Percentiles rank a stretch among this genome's conserved stretches.
Conservation (phyloP, 1,140 invertebrate species). For the Prorops nasuta region DNA sequence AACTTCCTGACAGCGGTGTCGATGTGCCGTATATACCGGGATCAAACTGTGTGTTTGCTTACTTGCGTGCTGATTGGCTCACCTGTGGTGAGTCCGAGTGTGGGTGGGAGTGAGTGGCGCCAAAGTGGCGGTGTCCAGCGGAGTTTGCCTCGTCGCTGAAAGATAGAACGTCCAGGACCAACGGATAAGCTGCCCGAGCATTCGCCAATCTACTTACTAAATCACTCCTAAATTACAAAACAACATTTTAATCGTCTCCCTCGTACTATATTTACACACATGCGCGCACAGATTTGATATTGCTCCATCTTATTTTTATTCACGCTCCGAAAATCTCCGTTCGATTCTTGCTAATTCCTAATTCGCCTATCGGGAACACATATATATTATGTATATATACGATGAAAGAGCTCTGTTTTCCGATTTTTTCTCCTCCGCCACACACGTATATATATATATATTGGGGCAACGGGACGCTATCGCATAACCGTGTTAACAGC, state of each 20-base stretch:
- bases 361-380: no score
- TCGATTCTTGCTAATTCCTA: neutral
- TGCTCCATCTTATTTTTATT: neutral
- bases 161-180: neutral
- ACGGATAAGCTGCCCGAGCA: neutral
- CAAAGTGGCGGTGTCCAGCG: slow-evolving; percentile 44
- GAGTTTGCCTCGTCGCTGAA: slow-evolving; percentile 14
- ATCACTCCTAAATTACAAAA: slow-evolving; percentile 21
- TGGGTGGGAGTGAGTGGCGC: slow-evolving; percentile 44
- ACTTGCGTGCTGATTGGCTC: slow-evolving; percentile 5
- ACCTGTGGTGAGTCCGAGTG: slow-evolving; percentile 27
- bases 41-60: neutral
- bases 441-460: no score
- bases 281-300: neutral
- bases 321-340: neutral
- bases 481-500: slow-evolving; percentile 18
- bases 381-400: no score
- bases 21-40: neutral
- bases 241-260: neutral
- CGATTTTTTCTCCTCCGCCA: no score
- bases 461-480: no score
- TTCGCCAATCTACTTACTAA: slow-evolving; percentile 25
- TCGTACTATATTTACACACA: neutral
- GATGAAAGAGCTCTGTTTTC: no score
- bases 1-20: slow-evolving; percentile 36